These are phyloP conservation scores for Manacus vitellinus DNA, from an alignment of 2,113 vertebrate genomes.

Conservation along the genomic window DNA sequence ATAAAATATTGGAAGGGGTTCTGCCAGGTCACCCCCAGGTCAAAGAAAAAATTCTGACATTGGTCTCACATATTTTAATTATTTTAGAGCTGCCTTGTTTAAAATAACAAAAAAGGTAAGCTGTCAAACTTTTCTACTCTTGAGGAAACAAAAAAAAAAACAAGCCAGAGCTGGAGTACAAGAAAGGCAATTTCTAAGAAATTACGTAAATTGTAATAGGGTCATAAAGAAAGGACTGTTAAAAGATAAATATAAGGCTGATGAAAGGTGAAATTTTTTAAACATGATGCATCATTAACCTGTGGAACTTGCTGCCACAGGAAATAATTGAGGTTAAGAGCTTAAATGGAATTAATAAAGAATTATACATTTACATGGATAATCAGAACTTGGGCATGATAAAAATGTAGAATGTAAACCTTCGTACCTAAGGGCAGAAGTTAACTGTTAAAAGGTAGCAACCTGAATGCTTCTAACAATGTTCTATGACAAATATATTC, in stretches of 20 bases:
- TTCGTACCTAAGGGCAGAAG: neutral
- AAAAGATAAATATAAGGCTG: conserved; percentile 15
- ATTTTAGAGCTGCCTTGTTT: neutral
- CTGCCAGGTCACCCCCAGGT: neutral
- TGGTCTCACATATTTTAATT: neutral
- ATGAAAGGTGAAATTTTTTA: neutral
- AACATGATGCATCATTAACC: neutral
- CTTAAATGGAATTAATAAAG: conserved; percentile 42
- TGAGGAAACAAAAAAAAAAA: neutral
- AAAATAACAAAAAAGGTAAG: neutral
- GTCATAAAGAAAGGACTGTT: neutral
- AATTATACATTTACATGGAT: conserved; percentile 19
- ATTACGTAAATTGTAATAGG: neutral
- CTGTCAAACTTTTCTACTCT: neutral
- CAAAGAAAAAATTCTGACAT: neutral
- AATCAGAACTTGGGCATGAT: conserved; percentile 1
- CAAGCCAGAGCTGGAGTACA: neutral
- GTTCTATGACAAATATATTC: conserved; percentile 4
- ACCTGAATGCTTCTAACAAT: neutral
- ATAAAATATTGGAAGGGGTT: conserved; percentile 15
- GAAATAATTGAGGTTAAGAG: conserved; percentile 35
- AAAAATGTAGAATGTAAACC: conserved; percentile 5
- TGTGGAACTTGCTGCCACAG: neutral
- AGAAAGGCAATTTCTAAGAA: neutral
- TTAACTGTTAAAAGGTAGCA: conserved; percentile 7